phyloP scores from a whole-genome alignment of 2,888 invertebrate species.

The Steinernema scapterisci region DNA sequence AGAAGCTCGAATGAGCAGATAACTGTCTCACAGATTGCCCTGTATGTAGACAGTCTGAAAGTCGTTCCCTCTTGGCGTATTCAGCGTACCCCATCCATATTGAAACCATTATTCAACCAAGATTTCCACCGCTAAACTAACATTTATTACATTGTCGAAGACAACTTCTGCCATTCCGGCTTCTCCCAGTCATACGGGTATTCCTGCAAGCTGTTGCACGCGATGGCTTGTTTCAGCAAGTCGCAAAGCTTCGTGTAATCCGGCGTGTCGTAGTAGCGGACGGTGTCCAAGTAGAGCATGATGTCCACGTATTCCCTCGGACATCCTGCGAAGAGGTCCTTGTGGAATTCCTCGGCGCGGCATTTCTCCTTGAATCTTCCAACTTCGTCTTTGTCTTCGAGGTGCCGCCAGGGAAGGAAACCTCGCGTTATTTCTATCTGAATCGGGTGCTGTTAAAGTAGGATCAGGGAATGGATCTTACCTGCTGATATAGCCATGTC shows the following conservation, averaged over 20 bases:
- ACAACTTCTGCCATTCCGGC: constrained; percentile 4
- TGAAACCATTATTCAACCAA: too few relatives aligned
- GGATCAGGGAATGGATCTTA: not conserved
- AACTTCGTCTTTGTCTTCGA: constrained; percentile 37
- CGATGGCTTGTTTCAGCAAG: constrained; percentile 40
- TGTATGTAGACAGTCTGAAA: too few relatives aligned
- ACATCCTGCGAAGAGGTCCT: constrained; percentile 53
- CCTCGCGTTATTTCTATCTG: constrained; percentile 53
- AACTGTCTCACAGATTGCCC: too few relatives aligned
- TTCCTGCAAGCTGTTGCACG: constrained; percentile 37
- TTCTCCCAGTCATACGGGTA: constrained; percentile 45
- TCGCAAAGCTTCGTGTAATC: constrained; percentile 51
- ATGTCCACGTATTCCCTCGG: constrained; percentile 53
- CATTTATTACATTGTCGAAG: not conserved
- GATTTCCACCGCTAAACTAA: not conserved
- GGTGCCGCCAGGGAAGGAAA: constrained; percentile 52
- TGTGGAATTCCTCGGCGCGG: constrained; percentile 35
- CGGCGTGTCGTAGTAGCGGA: constrained; percentile 53
- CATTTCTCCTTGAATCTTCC: constrained; percentile 42
- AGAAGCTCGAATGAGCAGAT: too few relatives aligned
- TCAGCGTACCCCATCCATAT: too few relatives aligned
- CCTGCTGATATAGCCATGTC: constrained; percentile 51
- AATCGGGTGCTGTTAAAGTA: not conserved
- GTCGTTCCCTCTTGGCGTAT: too few relatives aligned
- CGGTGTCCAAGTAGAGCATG: constrained; percentile 32